Base-by-base conservation (phyloP, 2,797 vertebrate genomes). In the Propithecus deckenii region DNA sequence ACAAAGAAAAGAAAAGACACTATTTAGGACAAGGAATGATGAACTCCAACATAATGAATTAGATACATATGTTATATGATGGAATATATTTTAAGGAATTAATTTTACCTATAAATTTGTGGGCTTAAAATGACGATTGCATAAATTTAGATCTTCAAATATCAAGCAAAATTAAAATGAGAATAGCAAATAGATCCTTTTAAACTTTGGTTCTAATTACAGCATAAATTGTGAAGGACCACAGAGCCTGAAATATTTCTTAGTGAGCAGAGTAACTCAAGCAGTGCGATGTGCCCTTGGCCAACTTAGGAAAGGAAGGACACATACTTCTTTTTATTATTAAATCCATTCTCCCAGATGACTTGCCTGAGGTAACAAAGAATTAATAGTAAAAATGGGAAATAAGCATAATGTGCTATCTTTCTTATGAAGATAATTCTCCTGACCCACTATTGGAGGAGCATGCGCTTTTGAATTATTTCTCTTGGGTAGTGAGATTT, bases 331-430 rank as follows among this genome's bases (percentile, higher is more conserved):
- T 86, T 92, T 61, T 96, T 81, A 84, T 88, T 91, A 91, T 86
- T 87, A 95, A 93, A 91, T 89, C 74, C 20, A 48, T 97, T 84
- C 32, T 72, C 50, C 72, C 20, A n/a, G 25, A 72, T 86, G 75
- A 72, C 83, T 94, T 93, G 14, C 76, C 69, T 86, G 85, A 59
- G 10, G 88, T 89, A 86, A 95, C 59, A 94, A 97, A 89, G 69
- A 96, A 92, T 91, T 95, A 79, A 89, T 57, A 96, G 32, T 91
- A 38, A 91, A 90, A 91, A 61, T 23, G 17, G 15, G n/a, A 94
- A 95, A 78, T 41, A 81, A 78, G 14, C 7, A 32, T 75, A 96
- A 83, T 50, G 8, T 80, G 32, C 17, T 81, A 2, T 61, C 55
- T 95, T 78, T 83, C 86, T 83, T 84, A 81, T 4, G 67, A 95